A percentile compares a stretch with the other conserved stretches of the same genome.
phyloP scores from a whole-genome alignment of 2,797 vertebrate species.

The Psittacula derbiana region DNA sequence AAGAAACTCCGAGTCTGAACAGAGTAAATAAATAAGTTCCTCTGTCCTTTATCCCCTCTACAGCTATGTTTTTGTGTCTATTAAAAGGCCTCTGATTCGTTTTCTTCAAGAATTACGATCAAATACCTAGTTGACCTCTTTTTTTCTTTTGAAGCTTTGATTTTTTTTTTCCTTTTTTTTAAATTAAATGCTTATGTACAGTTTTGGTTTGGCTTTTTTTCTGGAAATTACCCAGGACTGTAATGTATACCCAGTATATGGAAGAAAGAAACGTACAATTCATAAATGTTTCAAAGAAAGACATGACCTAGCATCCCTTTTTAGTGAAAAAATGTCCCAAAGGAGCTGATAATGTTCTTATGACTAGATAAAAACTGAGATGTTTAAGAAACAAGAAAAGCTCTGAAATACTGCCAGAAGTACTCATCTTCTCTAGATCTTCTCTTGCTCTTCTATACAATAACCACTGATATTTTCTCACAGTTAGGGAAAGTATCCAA shows the following conservation, averaged over 20 bases:
- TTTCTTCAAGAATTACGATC: background rate
- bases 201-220: background rate
- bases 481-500: background rate
- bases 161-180: fast-evolving
- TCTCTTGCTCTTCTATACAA: background rate
- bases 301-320: background rate
- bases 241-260: background rate
- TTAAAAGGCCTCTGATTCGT: background rate
- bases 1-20: background rate
- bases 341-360: background rate
- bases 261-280: background rate
- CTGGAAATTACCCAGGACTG: background rate
- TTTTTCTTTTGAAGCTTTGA: background rate
- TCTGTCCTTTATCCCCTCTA: background rate
- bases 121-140: background rate
- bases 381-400: background rate
- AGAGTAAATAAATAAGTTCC: background rate
- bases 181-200: background rate
- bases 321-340: background rate
- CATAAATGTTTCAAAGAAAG: background rate
- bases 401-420: background rate
- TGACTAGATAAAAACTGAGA: background rate
- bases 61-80: background rate
- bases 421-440: background rate
- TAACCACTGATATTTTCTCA: background rate